These are phyloP conservation scores for Pseudococcus longispinus DNA, from an alignment of 2,888 invertebrate genomes.

Conservation along the genomic window DNA sequence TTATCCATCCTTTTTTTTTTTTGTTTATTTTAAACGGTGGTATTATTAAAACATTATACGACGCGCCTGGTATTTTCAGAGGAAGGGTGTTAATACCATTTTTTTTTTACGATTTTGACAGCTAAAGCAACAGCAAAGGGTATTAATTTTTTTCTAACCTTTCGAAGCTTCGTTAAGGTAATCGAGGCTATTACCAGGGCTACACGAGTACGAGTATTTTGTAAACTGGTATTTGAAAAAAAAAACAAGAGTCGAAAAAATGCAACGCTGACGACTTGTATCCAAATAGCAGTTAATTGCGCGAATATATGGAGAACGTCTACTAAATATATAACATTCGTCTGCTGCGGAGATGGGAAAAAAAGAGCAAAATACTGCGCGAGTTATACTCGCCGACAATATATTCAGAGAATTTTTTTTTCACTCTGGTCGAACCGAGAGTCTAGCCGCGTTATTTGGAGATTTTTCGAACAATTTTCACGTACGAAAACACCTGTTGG, in stretches of 20 bases:
- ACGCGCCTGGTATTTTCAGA: not conserved
- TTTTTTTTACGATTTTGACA: not conserved
- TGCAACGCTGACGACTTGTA: not conserved
- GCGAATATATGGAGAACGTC: not conserved
- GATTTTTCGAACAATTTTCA: not conserved
- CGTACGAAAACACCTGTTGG: conserved; percentile 35
- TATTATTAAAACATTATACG: not conserved
- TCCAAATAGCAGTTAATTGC: not conserved
- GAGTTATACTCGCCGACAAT: not conserved
- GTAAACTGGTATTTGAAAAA: not conserved
- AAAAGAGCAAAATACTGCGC: not conserved
- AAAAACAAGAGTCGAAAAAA: not conserved
- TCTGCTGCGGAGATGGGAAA: not conserved
- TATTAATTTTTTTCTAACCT: not conserved
- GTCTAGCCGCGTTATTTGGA: not conserved
- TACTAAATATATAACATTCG: not conserved
- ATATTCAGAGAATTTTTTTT: not conserved
- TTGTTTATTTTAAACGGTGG: not conserved
- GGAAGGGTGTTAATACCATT: not conserved
- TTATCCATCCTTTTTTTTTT: not conserved
- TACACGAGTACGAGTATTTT: not conserved
- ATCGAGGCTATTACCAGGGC: not conserved
- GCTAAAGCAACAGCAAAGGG: not conserved
- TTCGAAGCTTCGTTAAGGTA: not conserved
- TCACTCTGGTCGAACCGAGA: not conserved